These are phyloP conservation scores for Morone saxatilis DNA, from an alignment of 2,113 vertebrate genomes.

Conservation along the genomic window DNA sequence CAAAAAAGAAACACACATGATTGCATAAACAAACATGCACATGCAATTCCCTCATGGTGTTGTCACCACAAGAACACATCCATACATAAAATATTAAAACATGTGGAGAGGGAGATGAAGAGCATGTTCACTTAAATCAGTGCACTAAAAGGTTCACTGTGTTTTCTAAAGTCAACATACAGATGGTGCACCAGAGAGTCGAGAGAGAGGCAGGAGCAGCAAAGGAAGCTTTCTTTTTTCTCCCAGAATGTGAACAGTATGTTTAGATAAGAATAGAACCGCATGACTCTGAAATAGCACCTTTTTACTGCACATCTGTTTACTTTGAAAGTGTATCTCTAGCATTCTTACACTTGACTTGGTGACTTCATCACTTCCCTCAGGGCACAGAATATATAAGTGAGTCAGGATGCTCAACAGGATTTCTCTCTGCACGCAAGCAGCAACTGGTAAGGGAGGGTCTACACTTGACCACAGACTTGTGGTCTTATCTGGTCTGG, in stretches of 20 bases:
- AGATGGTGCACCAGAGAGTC: constrained; percentile 42
- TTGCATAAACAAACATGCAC: constrained; percentile 52
- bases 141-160: constrained; percentile 47
- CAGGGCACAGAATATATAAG: constrained; percentile 72
- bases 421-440: constrained; percentile 81
- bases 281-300: constrained; percentile 67
- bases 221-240: constrained; percentile 3
- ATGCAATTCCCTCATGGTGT: constrained; percentile 26
- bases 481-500: constrained; percentile 51
- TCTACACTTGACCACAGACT: constrained; percentile 47
- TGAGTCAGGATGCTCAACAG: constrained; percentile 74
- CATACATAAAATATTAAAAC: constrained; percentile 68
- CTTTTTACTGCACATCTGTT: constrained; percentile 77
- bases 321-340: constrained; percentile 81
- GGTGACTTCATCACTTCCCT: constrained; percentile 79
- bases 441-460: constrained; percentile 64
- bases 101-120: constrained; percentile 48
- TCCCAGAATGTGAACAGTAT: constrained; percentile 35
- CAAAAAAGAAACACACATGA: constrained; percentile 37
- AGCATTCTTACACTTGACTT: constrained; percentile 82
- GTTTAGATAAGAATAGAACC: constrained; percentile 78
- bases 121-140: constrained; percentile 56
- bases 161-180: constrained; percentile 44
- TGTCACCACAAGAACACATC: constrained; percentile 18
- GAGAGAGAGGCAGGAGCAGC: not conserved